Evolutionary conservation across 2,797 vertebrate species (phyloP), one percentile per base, ranked within the genome.

Genomic region (Aratinga solstitialis): DNA sequence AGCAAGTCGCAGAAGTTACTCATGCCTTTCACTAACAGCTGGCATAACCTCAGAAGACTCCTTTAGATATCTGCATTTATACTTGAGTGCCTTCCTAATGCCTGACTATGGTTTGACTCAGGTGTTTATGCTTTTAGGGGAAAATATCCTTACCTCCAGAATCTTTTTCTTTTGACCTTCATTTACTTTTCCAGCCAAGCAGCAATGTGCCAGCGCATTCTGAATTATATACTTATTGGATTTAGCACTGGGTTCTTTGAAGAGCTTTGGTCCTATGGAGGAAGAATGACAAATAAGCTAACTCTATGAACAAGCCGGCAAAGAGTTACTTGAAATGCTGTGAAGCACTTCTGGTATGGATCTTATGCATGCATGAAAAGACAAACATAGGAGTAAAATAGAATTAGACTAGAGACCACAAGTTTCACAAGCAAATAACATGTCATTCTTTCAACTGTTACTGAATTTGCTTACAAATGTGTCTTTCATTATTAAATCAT

Each of bases 221-320:
- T 99, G 99, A 96, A 99, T 99, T 47, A 99, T 99, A 94, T 99
- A 99, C 93, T 99, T 99, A 95, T 99, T 99, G 71, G 99, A 99
- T 98, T 99, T 99, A 96, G 99, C 99, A 96, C 99, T 99, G 59
- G 99, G 99, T 97, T 99, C 99, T 97, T 99, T 99, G 98, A 99
- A 99, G 73, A 99, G 98, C 97, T 99, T 99, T 84, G 99, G 99
- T 97, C 99, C 99, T 99, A 71, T 40, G 38, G 27, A 78, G 50
- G 89, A 80, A 63, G 78, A 94, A 75, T 3, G 61, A 84, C 89
- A 53, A 65, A 73, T 59, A 47, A 53, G 21, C 9, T 8, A 51
- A 75, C 50, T 88, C 65, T 74, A 78, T 73, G 66, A 86, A 36
- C 66, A 69, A 73, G 13, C 9, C 32, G 92, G 73, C 24, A 42